A percentile compares a stretch with the other conserved stretches of the same genome.
Evolutionary conservation across 2,113 vertebrate species (phyloP).

Genomic region (Colossoma macropomum): DNA sequence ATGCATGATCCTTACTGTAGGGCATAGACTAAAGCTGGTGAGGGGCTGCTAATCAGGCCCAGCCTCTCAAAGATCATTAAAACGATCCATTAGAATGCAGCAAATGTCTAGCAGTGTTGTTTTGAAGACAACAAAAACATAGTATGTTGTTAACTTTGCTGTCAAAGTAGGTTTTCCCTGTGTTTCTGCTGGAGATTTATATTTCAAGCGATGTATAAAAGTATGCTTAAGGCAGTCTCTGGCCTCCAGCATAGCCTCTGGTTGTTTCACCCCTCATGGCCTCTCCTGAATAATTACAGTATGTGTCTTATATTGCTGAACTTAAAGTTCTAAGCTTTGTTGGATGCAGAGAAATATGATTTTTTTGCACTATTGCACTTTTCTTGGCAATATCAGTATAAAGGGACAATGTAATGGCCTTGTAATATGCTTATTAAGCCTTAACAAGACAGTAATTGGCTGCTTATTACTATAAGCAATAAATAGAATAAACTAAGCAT

Average conservation of each 20-base stretch:
- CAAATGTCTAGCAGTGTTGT: not conserved
- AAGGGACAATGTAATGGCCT: too few species aligned
- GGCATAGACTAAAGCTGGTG: too few species aligned
- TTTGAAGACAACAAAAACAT: not conserved
- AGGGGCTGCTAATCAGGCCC: not conserved
- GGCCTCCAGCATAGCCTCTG: not conserved
- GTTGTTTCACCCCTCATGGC: not conserved
- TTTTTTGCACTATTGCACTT: too few species aligned
- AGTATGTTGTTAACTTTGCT: not conserved
- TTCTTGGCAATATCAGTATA: too few species aligned
- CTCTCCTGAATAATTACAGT: slow-evolving; percentile 1
- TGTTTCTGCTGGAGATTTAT: not conserved
- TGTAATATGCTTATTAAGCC: too few species aligned
- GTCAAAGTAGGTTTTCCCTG: not conserved
- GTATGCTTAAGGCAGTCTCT: not conserved
- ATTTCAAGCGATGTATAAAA: not conserved
- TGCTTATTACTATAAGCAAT: too few species aligned
- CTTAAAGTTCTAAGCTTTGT: not conserved
- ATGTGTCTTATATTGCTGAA: not conserved
- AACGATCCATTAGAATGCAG: not conserved
- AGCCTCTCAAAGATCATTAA: not conserved
- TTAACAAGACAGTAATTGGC: too few species aligned
- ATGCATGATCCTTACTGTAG: not conserved
- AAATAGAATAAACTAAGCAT: too few species aligned
- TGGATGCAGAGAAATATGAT: too few species aligned